Base-by-base conservation (phyloP, 2,113 vertebrate genomes). In the Salvator merianae region DNA sequence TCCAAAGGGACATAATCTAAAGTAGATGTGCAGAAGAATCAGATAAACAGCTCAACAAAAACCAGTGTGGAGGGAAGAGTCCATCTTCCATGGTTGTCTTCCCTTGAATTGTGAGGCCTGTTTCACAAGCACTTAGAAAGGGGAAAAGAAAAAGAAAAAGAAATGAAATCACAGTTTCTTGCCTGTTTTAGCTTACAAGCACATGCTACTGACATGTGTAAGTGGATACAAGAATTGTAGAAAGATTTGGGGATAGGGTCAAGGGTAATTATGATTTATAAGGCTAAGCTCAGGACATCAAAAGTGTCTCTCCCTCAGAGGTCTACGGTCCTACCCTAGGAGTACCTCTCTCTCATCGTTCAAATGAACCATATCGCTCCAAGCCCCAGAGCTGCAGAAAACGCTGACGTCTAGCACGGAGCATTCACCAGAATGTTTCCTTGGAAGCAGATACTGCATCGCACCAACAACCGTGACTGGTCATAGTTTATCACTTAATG, bases 401-500 rank as follows among this genome's bases (percentile, higher is more conserved):
- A 59, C n/a, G 24, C 59, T 55, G 14, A 30, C 74, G 36, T 34
- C 40, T 22, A 4, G 16, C 32, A 71, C 40, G 36, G 50, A 55
- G 20, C 13, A 16, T 84, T 47, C 63, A 32, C 26, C 36, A 72
- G 36, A 73, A n/a, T 14, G 28, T 62, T 78, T 71, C 38, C 55
- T 72, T 36, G 69, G 55, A 47, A 79, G 83, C 76, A 10, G 55
- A 3, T 40, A 73, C 20, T 12, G 12, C 34, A 32, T 50, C 63
- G 79, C 30, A 20, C 77, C 55, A 85, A 34, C 76, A 63, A 78
- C 76, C 20, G n/a, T 73, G 68, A 65, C n/a, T 79, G 69, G 83
- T 28, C 55, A 65, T 36, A 63, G 77, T 79, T 85, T 85, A 85
- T 85, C 55, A 50, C n/a, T 63, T 85, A 85, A 79, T 85, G 77